phyloP scores from a whole-genome alignment of 1,140 invertebrate genomes.

The Trachelipus rathkii region DNA sequence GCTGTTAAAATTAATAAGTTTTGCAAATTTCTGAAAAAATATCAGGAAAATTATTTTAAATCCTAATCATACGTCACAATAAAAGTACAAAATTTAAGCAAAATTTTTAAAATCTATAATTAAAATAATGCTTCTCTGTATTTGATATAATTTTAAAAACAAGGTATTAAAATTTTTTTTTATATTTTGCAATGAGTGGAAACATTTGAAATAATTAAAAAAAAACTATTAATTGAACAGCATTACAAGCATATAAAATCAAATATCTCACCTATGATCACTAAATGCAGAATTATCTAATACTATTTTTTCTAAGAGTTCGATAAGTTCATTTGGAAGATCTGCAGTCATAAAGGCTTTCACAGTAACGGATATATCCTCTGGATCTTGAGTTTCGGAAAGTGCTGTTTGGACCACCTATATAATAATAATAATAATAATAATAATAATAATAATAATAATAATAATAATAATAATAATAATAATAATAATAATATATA shows the following conservation, averaged over 20 bases:
- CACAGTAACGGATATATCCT: constrained; percentile 98
- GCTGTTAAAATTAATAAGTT: constrained; percentile 76
- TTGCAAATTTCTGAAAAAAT: constrained; percentile 64
- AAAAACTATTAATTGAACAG: constrained; percentile 24
- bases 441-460: too few species aligned
- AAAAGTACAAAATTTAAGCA: background rate
- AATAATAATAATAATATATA: too few species aligned
- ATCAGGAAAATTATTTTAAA: constrained; percentile 32
- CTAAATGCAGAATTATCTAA: constrained; percentile 97
- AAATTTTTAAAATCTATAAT: too few species aligned
- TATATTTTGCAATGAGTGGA: too few species aligned
- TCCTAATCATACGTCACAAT: background rate
- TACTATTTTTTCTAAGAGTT: constrained; percentile 97
- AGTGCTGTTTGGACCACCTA: constrained; percentile 88
- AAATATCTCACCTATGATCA: constrained; percentile 67
- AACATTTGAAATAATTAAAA: background rate
- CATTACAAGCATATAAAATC: constrained; percentile 21
- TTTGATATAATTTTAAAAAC: background rate
- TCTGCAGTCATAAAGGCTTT: constrained; percentile 99
- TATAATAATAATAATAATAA: constrained; percentile 29
- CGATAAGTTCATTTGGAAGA: constrained; percentile 98
- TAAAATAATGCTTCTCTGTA: too few species aligned
- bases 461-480: too few species aligned
- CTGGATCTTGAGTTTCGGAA: constrained; percentile 93
- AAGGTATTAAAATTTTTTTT: background rate